These are phyloP conservation scores for Drosophila bipectinata DNA, from an alignment of 1,140 invertebrate genomes.

Conservation along the genomic window DNA sequence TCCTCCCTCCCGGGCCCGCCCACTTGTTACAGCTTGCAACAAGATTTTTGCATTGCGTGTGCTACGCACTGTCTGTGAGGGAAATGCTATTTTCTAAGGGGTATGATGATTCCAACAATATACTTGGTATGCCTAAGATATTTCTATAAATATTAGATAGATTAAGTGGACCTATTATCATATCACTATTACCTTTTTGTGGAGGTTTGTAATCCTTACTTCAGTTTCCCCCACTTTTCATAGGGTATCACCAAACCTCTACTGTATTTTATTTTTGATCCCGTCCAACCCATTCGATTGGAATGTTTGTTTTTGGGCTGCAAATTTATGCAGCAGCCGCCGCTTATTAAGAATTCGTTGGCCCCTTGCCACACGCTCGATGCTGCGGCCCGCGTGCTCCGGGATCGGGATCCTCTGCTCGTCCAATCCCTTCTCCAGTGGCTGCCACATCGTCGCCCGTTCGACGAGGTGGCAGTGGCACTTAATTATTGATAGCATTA, in stretches of 20 bases:
- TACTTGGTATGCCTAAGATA: neutral
- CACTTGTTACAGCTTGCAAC: conserved; percentile 62
- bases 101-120: conserved; percentile 1
- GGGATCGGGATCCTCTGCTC: neutral
- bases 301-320: conserved; percentile 52
- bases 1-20: conserved; percentile 16
- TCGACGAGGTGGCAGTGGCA: conserved; percentile 73
- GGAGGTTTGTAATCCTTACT: no score
- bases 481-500: conserved; percentile 82
- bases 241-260: conserved; percentile 13
- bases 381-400: conserved; percentile 3
- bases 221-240: neutral
- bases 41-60: conserved; percentile 82
- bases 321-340: conserved; percentile 79
- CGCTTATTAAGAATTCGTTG: conserved; percentile 75
- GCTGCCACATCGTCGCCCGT: conserved; percentile 36
- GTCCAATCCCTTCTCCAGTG: conserved; percentile 3
- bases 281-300: conserved; percentile 17
- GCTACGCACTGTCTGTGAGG: conserved; percentile 30
- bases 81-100: neutral
- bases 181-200: no score
- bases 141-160: no score
- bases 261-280: neutral
- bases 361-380: conserved; percentile 13
- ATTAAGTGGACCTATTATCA: no score